phyloP scores from a whole-genome alignment of 2,888 invertebrate genomes.

The Galeopsomyia nigrocyanea region DNA sequence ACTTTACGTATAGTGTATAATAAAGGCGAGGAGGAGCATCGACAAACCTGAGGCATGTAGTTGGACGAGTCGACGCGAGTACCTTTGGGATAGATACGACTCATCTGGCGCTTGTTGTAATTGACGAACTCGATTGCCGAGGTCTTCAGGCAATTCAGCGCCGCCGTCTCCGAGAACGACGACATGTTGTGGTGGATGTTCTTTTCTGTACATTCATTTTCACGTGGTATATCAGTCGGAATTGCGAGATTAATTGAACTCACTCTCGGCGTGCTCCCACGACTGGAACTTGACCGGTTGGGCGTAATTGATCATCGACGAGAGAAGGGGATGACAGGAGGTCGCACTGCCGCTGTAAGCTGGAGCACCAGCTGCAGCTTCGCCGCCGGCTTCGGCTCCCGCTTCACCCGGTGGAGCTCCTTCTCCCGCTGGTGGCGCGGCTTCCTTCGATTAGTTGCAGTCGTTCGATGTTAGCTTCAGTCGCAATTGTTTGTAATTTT shows the following conservation, averaged over 20 bases:
- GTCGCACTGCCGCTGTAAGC: slow-evolving; percentile 78
- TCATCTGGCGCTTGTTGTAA: slow-evolving; percentile 82
- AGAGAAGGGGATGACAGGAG: slow-evolving; percentile 78
- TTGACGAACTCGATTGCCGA: slow-evolving; percentile 80
- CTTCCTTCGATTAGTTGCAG: slow-evolving; percentile 11
- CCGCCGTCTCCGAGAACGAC: slow-evolving; percentile 78
- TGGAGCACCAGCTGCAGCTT: slow-evolving; percentile 61
- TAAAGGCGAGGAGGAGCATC: slow-evolving; percentile 1
- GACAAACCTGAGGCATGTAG: slow-evolving; percentile 77
- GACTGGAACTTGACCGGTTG: slow-evolving; percentile 80
- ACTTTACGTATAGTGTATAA: background rate
- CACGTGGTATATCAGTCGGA: no score
- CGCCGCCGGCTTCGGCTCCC: slow-evolving; percentile 60
- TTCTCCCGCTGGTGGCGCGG: slow-evolving; percentile 19
- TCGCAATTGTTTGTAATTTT: no score
- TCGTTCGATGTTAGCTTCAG: background rate
- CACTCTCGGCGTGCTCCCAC: slow-evolving; percentile 78
- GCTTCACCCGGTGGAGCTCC: slow-evolving; percentile 73
- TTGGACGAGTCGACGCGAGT: slow-evolving; percentile 80
- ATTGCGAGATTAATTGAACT: no score
- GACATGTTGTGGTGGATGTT: slow-evolving; percentile 79
- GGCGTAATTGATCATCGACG: slow-evolving; percentile 79
- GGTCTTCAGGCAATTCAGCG: slow-evolving; percentile 76
- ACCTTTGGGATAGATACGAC: slow-evolving; percentile 80
- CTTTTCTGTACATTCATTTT: slow-evolving; percentile 69